phyloP scores from a whole-genome alignment of 92 coral and sea anemone species.

The Phymanthus crucifer region DNA sequence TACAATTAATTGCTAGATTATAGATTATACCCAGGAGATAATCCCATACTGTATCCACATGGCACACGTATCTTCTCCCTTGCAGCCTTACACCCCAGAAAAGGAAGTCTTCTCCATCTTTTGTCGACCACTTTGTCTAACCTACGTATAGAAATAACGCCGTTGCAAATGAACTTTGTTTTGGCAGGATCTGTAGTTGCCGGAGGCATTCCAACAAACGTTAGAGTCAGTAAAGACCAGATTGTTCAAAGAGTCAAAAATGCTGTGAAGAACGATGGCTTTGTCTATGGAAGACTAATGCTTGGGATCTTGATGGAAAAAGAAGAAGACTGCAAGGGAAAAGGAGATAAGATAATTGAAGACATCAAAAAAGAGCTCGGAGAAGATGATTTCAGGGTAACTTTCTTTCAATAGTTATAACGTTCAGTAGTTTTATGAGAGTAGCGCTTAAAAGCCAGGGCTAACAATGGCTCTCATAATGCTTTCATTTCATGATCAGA shows the following conservation, averaged over 20 bases:
- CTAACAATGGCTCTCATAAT: too few species aligned
- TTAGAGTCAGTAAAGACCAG: background rate
- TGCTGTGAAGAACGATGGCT: slow-evolving; percentile 16
- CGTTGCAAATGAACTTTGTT: background rate
- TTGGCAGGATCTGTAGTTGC: background rate
- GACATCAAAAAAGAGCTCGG: slow-evolving; percentile 29
- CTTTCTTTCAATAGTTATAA: background rate
- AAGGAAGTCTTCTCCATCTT: too few species aligned
- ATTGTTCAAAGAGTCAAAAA: background rate
- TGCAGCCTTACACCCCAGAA: too few species aligned
- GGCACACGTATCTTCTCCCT: too few species aligned
- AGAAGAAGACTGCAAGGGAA: slow-evolving; percentile 18
- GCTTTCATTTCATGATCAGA: background rate
- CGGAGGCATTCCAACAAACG: slow-evolving; percentile 1
- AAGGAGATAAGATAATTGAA: slow-evolving; percentile 9
- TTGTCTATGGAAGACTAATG: slow-evolving; percentile 8
- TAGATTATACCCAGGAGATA: too few species aligned
- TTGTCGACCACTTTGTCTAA: background rate
- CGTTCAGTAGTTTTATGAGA: too few species aligned
- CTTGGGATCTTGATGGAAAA: slow-evolving; percentile 20
- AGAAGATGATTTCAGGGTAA: slow-evolving; percentile 19
- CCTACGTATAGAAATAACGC: background rate
- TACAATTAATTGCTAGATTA: too few species aligned
- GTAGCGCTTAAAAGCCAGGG: too few species aligned
- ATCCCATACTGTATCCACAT: too few species aligned